These are phyloP conservation scores for Euproctis similis DNA, from an alignment of 2,888 invertebrate genomes.

Conservation along the genomic window DNA sequence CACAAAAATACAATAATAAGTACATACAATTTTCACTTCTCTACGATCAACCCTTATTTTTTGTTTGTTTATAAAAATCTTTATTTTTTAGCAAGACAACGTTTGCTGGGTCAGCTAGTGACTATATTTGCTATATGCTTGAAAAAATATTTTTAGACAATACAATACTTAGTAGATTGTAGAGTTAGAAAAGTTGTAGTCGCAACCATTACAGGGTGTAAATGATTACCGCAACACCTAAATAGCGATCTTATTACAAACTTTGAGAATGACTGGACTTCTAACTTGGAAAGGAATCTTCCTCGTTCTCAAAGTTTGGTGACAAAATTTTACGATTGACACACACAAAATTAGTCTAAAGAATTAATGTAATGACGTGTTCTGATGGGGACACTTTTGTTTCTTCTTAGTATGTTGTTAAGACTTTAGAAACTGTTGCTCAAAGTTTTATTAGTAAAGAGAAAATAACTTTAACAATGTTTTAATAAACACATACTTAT, in stretches of 20 bases:
- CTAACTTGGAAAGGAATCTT: slow-evolving; percentile 12
- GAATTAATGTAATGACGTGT: slow-evolving; percentile 7
- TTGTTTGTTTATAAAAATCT: too few relatives aligned
- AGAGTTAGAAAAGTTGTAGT: too few relatives aligned
- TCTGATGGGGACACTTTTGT: slow-evolving; percentile 9
- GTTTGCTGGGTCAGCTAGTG: too few relatives aligned
- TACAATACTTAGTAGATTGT: too few relatives aligned
- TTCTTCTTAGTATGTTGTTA: slow-evolving; percentile 14
- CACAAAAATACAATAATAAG: too few relatives aligned
- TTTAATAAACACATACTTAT: too few relatives aligned
- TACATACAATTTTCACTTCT: too few relatives aligned
- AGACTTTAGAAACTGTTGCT: slow-evolving; percentile 8
- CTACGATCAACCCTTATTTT: too few relatives aligned
- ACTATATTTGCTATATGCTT: too few relatives aligned
- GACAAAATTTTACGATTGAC: slow-evolving; percentile 17
- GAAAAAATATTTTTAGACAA: too few relatives aligned
- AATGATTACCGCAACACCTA: slow-evolving; percentile 17
- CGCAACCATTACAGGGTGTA: too few relatives aligned
- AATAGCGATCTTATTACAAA: slow-evolving; percentile 15
- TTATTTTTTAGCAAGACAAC: too few relatives aligned
- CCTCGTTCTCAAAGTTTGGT: slow-evolving; percentile 12
- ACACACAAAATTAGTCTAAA: slow-evolving; percentile 14
- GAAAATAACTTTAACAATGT: slow-evolving; percentile 2
- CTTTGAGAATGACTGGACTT: slow-evolving; percentile 12
- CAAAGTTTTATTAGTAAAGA: slow-evolving; percentile 1